A percentile compares a stretch with the other conserved stretches of the same genome.
Evolutionary conservation across 2,888 invertebrate species (phyloP).

Genomic region (Leucophora obtusa): DNA sequence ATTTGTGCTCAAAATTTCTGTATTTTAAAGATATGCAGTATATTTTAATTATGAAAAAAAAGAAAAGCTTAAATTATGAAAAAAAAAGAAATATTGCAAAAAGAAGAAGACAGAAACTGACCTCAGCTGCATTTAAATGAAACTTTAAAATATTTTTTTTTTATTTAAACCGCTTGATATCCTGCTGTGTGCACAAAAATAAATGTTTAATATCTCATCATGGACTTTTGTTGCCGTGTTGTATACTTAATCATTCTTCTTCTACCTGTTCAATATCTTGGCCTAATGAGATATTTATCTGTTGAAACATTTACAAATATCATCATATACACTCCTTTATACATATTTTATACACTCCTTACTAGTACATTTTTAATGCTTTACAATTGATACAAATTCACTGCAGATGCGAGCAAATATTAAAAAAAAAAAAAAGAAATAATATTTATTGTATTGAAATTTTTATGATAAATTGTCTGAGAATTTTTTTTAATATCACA

Average conservation of each 20-base stretch:
- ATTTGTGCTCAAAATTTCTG: constrained; percentile 9
- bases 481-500: constrained; percentile 24
- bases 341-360: not conserved
- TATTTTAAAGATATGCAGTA: constrained; percentile 22
- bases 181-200: constrained; percentile 50
- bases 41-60: constrained; percentile 41
- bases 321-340: constrained; percentile 6
- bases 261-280: constrained; percentile 44
- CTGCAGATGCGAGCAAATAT: constrained; percentile 26
- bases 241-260: constrained; percentile 4
- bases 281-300: constrained; percentile 60
- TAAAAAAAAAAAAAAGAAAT: constrained; percentile 8
- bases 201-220: constrained; percentile 31
- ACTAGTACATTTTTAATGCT: not conserved
- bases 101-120: constrained; percentile 15
- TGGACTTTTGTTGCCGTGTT: constrained; percentile 6
- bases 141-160: constrained; percentile 39
- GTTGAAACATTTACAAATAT: constrained; percentile 36
- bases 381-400: not conserved
- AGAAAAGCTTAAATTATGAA: constrained; percentile 10
- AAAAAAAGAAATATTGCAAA: not conserved
- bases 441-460: constrained; percentile 25
- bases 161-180: constrained; percentile 29
- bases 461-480: constrained; percentile 50
- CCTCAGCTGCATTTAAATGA: constrained; percentile 45